A percentile compares a stretch with the other conserved stretches of the same genome.
Evolutionary conservation across 2,888 invertebrate species (phyloP).

Genomic region (Tortrix viridana): DNA sequence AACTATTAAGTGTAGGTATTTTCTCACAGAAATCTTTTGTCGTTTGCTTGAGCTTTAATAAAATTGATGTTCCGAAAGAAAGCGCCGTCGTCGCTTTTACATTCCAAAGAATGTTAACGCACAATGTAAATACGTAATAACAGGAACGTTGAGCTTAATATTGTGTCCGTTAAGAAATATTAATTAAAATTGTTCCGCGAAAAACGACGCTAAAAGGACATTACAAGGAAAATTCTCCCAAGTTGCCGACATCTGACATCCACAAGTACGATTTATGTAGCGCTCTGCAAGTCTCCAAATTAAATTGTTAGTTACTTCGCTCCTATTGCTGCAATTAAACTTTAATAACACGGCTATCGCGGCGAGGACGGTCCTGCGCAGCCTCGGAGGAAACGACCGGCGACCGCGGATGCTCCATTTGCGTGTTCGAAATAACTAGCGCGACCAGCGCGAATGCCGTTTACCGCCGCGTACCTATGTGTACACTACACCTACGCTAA

Average conservation of each 20-base stretch:
- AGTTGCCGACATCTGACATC: conserved; percentile 82
- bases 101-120: conserved; percentile 35
- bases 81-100: conserved; percentile 19
- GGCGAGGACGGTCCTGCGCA: conserved; percentile 41
- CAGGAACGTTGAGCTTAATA: conserved; percentile 46
- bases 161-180: conserved; percentile 70
- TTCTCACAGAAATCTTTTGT: background rate
- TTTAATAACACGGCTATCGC: conserved; percentile 67
- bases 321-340: conserved; percentile 76
- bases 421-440: conserved; percentile 25
- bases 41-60: conserved; percentile 1
- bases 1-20: background rate
- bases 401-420: conserved; percentile 26
- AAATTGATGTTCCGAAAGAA: conserved; percentile 20
- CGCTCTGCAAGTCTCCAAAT: conserved; percentile 69
- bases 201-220: conserved; percentile 77
- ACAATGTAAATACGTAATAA: conserved; percentile 49
- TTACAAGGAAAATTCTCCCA: conserved; percentile 77
- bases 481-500: conserved; percentile 25
- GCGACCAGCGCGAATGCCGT: conserved; percentile 19
- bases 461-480: conserved; percentile 5
- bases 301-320: conserved; percentile 76
- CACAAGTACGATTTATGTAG: conserved; percentile 79
- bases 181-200: conserved; percentile 78
- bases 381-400: conserved; percentile 17